Conservation (phyloP, 2,797 vertebrate species). For the Lophotriccus pileatus region DNA sequence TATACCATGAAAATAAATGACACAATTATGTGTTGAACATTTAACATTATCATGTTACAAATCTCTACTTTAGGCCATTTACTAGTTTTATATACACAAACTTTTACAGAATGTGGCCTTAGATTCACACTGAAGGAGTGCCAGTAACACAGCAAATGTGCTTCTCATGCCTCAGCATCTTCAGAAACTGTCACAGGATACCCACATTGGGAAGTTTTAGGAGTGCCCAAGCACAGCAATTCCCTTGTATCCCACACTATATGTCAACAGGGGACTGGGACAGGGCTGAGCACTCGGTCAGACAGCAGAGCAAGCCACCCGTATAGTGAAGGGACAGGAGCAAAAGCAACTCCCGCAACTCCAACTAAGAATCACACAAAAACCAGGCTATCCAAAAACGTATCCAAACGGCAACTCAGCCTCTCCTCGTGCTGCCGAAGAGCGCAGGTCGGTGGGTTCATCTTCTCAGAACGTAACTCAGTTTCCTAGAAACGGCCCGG, state of each 20-base stretch:
- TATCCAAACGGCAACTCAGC: neutral
- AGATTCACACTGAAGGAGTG: neutral
- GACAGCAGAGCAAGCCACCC: too few relatives aligned
- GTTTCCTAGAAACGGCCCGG: neutral
- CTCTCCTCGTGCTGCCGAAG: neutral
- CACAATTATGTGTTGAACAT: neutral
- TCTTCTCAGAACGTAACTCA: constrained; percentile 55
- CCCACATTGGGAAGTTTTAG: neutral
- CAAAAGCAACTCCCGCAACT: neutral
- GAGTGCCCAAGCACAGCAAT: neutral
- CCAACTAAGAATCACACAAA: neutral
- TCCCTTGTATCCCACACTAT: neutral
- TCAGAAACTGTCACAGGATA: neutral
- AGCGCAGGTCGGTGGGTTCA: neutral
- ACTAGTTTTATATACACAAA: neutral
- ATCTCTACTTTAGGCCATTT: neutral
- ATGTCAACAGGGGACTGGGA: neutral
- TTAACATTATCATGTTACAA: neutral
- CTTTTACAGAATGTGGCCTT: neutral
- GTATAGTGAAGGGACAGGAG: neutral
- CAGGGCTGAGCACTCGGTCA: neutral
- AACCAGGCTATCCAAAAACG: neutral
- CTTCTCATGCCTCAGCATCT: neutral
- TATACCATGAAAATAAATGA: neutral
- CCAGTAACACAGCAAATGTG: neutral